phyloP scores from a whole-genome alignment of 2,797 vertebrate genomes.

The Sparus aurata region DNA sequence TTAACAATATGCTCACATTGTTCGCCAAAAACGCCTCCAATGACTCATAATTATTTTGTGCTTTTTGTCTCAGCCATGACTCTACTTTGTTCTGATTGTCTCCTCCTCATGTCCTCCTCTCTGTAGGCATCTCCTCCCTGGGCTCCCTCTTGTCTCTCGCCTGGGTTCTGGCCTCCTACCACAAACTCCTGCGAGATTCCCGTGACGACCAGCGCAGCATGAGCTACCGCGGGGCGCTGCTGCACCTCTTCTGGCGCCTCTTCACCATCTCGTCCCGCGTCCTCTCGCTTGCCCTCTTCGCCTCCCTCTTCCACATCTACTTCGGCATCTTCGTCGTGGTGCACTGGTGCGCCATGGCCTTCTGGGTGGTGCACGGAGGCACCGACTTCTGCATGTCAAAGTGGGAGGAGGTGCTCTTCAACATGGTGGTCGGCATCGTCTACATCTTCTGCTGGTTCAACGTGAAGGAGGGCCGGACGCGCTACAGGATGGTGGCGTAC shows the following conservation, averaged over 20 bases:
- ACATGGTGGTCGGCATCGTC: constrained; percentile 99
- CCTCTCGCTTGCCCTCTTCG: constrained; percentile 98
- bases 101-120: not conserved
- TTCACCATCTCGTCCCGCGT: constrained; percentile 99
- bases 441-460: constrained; percentile 99
- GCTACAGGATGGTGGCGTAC: constrained; percentile 97
- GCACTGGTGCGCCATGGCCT: constrained; percentile 99
- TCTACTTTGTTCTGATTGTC: constrained; percentile 14
- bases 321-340: constrained; percentile 99
- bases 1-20: constrained; percentile 28
- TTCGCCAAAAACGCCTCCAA: constrained; percentile 25
- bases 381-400: constrained; percentile 99
- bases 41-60: constrained; percentile 50
- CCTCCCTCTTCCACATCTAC: constrained; percentile 99
- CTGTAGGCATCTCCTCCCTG: constrained; percentile 95
- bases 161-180: constrained; percentile 99
- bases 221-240: constrained; percentile 97
- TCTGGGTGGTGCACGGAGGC: constrained; percentile 99
- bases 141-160: constrained; percentile 97
- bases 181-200: constrained; percentile 98
- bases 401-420: constrained; percentile 99
- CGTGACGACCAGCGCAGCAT: constrained; percentile 99
- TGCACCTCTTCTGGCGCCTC: constrained; percentile 98
- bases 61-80: constrained; percentile 9
- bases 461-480: constrained; percentile 97